Evolutionary conservation across 2,888 invertebrate species (phyloP).

Genomic region (Urechis unicinctus): DNA sequence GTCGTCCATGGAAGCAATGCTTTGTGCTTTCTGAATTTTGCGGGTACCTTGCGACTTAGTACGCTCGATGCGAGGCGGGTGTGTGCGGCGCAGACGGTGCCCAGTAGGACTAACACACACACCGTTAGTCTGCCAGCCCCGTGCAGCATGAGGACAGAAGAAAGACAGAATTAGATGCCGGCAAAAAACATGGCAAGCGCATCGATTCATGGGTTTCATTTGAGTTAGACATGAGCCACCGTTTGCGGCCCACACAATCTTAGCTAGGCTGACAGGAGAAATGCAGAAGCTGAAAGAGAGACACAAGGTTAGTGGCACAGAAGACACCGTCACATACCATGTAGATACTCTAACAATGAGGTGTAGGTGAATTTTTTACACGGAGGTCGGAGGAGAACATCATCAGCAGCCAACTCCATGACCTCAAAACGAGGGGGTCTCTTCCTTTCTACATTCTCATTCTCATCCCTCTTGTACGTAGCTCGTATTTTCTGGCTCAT

Average conservation of each 20-base stretch:
- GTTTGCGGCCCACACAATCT: too few species aligned
- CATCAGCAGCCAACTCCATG: conserved; percentile 17
- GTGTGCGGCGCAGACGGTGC: conserved; percentile 19
- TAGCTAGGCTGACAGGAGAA: too few species aligned
- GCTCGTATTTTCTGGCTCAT: conserved; percentile 3
- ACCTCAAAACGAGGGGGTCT: conserved; percentile 10
- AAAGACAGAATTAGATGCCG: too few species aligned
- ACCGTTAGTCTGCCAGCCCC: conserved; percentile 67
- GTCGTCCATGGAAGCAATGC: conserved; percentile 43
- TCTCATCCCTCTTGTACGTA: neutral
- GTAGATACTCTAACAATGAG: neutral
- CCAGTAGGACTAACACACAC: conserved; percentile 64
- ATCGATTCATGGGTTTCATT: too few species aligned
- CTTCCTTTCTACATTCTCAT: neutral
- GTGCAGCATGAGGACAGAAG: neutral
- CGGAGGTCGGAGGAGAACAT: conserved; percentile 3
- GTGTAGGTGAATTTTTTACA: conserved; percentile 8
- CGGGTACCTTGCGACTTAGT: conserved; percentile 87
- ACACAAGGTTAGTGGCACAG: neutral
- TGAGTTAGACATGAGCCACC: too few species aligned
- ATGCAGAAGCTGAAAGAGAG: too few species aligned
- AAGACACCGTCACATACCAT: conserved; percentile 10
- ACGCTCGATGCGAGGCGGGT: conserved; percentile 65
- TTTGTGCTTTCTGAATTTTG: conserved; percentile 44
- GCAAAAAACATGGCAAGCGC: too few species aligned